A percentile compares a stretch with the other conserved stretches of the same genome.
Evolutionary conservation across 2,888 invertebrate genomes (phyloP).

Genomic region (Gastracanthus pulcherrimus): DNA sequence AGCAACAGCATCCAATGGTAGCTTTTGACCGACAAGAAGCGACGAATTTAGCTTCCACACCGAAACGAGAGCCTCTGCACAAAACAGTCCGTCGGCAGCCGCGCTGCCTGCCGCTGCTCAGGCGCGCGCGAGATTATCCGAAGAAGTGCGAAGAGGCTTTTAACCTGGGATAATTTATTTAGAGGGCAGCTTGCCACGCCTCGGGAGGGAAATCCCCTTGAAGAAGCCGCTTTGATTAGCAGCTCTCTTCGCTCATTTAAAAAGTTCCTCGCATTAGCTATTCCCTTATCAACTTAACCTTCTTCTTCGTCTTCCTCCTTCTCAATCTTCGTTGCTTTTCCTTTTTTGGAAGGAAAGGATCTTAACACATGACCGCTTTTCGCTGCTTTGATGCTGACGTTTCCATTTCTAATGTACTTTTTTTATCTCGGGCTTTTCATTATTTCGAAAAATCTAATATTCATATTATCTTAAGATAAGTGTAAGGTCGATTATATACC

Average conservation of each 20-base stretch:
- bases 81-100: conserved; percentile 10
- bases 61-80: conserved; percentile 22
- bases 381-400: neutral
- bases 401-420: neutral
- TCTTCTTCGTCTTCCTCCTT: conserved; percentile 6
- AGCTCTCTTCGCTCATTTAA: conserved; percentile 46
- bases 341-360: neutral
- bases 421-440: neutral
- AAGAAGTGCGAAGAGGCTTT: conserved; percentile 65
- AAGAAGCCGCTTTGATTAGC: conserved; percentile 55
- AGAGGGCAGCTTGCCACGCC: conserved; percentile 42
- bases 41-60: conserved; percentile 33
- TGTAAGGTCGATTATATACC: no score
- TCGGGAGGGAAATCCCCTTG: conserved; percentile 44
- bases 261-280: conserved; percentile 50
- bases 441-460: no score
- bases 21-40: conserved; percentile 50
- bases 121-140: conserved; percentile 62
- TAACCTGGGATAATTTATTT: conserved; percentile 54
- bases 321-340: neutral
- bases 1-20: neutral
- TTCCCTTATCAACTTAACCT: conserved; percentile 49
- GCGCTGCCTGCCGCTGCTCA: neutral
- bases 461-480: no score
- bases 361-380: conserved; percentile 6